Base-by-base conservation (phyloP, 1,140 invertebrate genomes). In the Fopius arisanus region DNA sequence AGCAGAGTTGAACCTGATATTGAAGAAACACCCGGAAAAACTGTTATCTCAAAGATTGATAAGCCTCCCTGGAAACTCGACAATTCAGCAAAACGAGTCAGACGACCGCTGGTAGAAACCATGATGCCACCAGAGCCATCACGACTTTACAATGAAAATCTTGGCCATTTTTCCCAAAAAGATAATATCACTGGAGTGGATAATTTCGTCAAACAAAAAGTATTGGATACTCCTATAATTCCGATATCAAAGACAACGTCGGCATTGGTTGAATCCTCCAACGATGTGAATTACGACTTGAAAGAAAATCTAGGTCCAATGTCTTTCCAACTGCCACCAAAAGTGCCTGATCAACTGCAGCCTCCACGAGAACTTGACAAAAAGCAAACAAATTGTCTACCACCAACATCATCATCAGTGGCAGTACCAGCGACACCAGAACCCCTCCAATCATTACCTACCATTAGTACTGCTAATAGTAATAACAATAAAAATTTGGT, bases 21-120 rank as follows among this genome's bases (percentile, higher is more conserved):
- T 5, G 75, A 78, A n/a, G n/a, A n/a, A 28, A 83, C 80, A 70
- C 73, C 78, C 21, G 79, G 66, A 28, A 77, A 81, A 62, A 77
- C 78, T 28, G 28, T 79, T 28, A 41, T 72, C n/a, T 23, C 33
- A 14, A 78, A 72, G 73, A 37, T 71, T 48, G 80, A 85, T 37
- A 12, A 37, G 1, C 2, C 7, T 59, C 68, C 72, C 19, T 65
- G 6, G n/a, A 65, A 82, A 40, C 79, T 79, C 68, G 77, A 69
- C 19, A 79, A 67, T 73, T 31, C 65, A 7, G 21, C 33, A 14
- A 86, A 81, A 69, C 70, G 66, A 23, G 63, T 73, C 0, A 81
- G 83, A 37, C 76, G 77, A 70, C 85, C 86, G 29, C 75, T 87
- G 66, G 71, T 70, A 23, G 83, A 85, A 66, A 74, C 51, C 1